Percentiles rank a stretch among this genome's conserved stretches.
phyloP scores from a whole-genome alignment of 2,797 vertebrate species.

The Lacerta viridis region DNA sequence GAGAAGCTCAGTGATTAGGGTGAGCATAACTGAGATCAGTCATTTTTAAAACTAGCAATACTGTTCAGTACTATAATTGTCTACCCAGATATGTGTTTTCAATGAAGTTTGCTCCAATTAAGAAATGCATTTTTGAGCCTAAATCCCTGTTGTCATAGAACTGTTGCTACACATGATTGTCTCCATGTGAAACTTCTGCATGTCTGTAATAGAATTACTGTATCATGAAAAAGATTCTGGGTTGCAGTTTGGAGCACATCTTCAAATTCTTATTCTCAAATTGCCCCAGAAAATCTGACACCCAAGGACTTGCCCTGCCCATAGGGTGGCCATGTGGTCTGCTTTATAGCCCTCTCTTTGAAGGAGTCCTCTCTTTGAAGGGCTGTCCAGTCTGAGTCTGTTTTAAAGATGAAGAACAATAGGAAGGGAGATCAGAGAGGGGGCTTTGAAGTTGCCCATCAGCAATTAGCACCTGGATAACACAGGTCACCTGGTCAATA shows the following conservation, averaged over 20 bases:
- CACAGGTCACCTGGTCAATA: neutral
- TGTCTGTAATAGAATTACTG: neutral
- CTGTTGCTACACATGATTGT: neutral
- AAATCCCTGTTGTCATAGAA: neutral
- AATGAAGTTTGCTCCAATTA: no score
- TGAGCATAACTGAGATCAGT: neutral
- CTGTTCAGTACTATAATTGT: no score
- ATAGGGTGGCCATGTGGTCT: no score
- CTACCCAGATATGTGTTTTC: no score
- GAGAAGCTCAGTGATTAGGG: neutral
- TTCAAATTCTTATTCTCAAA: neutral
- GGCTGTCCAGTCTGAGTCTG: no score
- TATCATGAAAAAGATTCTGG: neutral
- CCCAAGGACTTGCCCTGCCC: neutral
- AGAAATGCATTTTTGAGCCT: no score
- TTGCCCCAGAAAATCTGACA: neutral
- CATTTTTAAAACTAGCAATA: neutral
- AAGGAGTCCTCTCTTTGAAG: no score
- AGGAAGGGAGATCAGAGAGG: no score
- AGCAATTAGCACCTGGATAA: no score
- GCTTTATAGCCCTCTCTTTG: no score
- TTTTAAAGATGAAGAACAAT: no score
- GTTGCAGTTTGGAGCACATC: neutral
- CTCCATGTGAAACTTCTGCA: neutral
- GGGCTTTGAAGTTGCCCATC: no score